phyloP scores from a whole-genome alignment of 2,797 vertebrate species.

The Tapirus indicus region DNA sequence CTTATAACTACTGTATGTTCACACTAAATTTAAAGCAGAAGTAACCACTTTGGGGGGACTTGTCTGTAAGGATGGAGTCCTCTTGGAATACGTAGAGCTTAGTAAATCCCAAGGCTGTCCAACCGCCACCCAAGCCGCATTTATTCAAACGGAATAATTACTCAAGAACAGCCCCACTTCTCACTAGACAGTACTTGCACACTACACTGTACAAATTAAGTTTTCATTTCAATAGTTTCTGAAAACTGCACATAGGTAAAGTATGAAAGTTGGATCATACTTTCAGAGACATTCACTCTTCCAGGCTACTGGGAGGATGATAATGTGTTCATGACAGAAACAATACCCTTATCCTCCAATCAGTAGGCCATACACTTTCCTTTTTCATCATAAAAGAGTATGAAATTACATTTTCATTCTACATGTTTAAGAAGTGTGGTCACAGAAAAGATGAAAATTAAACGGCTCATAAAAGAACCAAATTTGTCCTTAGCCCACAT shows the following conservation, averaged over 20 bases:
- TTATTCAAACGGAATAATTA: neutral
- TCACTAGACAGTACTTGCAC: neutral
- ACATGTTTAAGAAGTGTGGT: constrained; percentile 19
- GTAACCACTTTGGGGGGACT: neutral
- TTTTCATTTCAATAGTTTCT: constrained; percentile 15
- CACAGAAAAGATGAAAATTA: constrained; percentile 60
- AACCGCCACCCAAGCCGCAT: neutral
- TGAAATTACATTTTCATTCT: constrained; percentile 47
- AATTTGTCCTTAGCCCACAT: neutral
- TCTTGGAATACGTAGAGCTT: neutral
- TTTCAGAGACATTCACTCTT: constrained; percentile 48
- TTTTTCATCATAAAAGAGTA: constrained; percentile 51
- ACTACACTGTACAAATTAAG: neutral
- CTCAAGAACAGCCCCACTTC: neutral
- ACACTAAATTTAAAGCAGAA: constrained; percentile 46
- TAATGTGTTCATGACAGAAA: neutral
- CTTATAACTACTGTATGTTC: neutral
- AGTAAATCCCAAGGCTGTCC: neutral
- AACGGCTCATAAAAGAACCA: constrained; percentile 47
- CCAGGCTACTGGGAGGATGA: neutral
- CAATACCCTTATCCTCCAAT: neutral
- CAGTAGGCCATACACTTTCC: neutral
- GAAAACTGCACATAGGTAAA: neutral
- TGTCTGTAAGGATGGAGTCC: neutral
- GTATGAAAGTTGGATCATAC: neutral